phyloP scores from a whole-genome alignment of 2,888 invertebrate species.

The Leptura quadrifasciata region DNA sequence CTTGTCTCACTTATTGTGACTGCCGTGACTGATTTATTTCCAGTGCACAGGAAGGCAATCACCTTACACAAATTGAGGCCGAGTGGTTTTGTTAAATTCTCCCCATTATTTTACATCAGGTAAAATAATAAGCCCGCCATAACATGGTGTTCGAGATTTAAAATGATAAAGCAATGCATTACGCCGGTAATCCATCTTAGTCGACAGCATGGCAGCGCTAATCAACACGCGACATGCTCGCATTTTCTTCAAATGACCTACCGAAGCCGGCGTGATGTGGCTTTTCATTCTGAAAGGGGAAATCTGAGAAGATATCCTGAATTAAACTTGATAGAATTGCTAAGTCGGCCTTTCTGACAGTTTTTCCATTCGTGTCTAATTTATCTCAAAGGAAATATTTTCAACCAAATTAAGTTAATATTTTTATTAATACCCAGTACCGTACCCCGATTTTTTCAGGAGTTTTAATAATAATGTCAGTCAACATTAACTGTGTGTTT shows the following conservation, averaged over 20 bases:
- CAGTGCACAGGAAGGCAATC: background rate
- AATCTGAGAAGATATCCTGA: constrained; percentile 46
- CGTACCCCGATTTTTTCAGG: background rate
- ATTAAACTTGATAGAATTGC: constrained; percentile 55
- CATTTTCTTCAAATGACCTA: constrained; percentile 31
- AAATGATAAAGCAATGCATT: constrained; percentile 33
- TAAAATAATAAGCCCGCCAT: constrained; percentile 25
- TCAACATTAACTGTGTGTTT: background rate
- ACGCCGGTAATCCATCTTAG: constrained; percentile 38
- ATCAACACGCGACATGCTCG: constrained; percentile 35
- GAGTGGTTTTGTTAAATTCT: background rate
- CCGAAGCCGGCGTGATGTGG: constrained; percentile 59
- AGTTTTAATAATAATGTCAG: background rate
- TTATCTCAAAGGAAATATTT: constrained; percentile 46
- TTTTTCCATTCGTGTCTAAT: constrained; percentile 51
- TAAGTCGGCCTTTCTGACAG: constrained; percentile 51
- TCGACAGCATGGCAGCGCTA: constrained; percentile 33
- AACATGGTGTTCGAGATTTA: constrained; percentile 26
- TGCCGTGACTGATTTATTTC: background rate
- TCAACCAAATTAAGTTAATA: constrained; percentile 36
- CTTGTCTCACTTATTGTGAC: too few species aligned
- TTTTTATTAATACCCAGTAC: constrained; percentile 13
- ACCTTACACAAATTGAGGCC: background rate
- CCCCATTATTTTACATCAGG: constrained; percentile 6
- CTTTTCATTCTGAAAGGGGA: constrained; percentile 56